Conservation (phyloP, 2,113 vertebrate species). For the Eptatretus burgeri region DNA sequence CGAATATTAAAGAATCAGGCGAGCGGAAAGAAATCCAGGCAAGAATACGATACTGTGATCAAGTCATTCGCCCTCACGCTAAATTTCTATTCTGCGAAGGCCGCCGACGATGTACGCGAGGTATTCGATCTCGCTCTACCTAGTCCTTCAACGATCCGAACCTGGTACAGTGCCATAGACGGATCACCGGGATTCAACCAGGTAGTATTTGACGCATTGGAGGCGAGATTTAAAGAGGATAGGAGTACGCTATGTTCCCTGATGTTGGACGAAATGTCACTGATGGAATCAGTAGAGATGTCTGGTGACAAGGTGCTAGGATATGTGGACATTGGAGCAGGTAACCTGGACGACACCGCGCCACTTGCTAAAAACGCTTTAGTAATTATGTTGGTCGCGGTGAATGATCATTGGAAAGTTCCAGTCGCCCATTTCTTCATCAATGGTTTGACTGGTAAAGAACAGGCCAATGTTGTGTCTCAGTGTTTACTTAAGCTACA, state of each 20-base stretch:
- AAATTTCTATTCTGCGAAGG: neutral
- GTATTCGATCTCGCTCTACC: neutral
- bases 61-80: neutral
- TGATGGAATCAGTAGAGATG: neutral
- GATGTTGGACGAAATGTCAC: neutral
- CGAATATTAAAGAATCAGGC: too few species aligned
- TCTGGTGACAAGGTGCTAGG: neutral
- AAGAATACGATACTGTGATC: neutral
- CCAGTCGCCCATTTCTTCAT: neutral
- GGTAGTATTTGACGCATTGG: neutral
- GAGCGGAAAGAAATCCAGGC: too few species aligned
- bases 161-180: neutral
- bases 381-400: neutral
- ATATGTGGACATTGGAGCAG: neutral
- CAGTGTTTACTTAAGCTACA: slow-evolving; percentile 15
- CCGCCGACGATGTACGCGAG: neutral
- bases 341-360: neutral
- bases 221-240: neutral
- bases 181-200: neutral
- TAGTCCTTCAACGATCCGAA: neutral
- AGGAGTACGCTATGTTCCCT: neutral
- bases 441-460: neutral
- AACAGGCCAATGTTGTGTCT: too few species aligned
- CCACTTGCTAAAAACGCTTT: neutral
- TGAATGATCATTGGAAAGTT: neutral